Evolutionary conservation across 2,113 vertebrate species (phyloP).

Genomic region (Syrmaticus mikado): DNA sequence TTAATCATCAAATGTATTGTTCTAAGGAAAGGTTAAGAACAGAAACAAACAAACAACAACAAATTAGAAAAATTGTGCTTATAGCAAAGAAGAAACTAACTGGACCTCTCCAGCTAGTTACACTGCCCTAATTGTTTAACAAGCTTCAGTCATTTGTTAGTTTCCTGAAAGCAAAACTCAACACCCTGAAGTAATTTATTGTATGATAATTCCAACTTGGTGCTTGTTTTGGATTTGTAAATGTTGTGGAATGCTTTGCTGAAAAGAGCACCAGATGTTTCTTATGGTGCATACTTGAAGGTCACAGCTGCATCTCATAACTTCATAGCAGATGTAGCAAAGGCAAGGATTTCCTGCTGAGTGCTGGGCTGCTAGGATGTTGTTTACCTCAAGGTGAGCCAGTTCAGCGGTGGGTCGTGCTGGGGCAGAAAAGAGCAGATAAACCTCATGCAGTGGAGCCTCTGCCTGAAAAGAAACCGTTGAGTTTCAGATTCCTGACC

Average conservation of each 20-base stretch:
- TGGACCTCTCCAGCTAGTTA: not conserved
- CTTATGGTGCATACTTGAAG: not conserved
- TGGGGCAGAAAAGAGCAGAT: not conserved
- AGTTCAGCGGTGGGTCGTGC: not conserved
- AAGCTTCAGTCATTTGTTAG: not conserved
- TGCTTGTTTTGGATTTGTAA: not conserved
- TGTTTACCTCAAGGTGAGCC: not conserved
- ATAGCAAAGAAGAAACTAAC: not conserved
- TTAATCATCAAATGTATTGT: not conserved
- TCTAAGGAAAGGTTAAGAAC: not conserved
- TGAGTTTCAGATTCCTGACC: fast-evolving
- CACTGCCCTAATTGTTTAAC: not conserved
- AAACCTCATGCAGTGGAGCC: fast-evolving
- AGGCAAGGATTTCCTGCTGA: not conserved
- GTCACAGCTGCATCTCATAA: not conserved
- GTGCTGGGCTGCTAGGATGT: not conserved
- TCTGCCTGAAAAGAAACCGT: not conserved
- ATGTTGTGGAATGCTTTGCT: not conserved
- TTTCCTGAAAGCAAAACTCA: not conserved
- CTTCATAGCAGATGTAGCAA: not conserved
- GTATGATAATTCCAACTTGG: not conserved
- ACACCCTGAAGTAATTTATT: not conserved
- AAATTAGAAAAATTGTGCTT: not conserved
- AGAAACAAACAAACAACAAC: not conserved
- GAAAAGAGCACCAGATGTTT: not conserved